A percentile compares a stretch with the other conserved stretches of the same genome.
Conservation (phyloP, 2,888 invertebrate species). For the Tanypteryx hageni region DNA sequence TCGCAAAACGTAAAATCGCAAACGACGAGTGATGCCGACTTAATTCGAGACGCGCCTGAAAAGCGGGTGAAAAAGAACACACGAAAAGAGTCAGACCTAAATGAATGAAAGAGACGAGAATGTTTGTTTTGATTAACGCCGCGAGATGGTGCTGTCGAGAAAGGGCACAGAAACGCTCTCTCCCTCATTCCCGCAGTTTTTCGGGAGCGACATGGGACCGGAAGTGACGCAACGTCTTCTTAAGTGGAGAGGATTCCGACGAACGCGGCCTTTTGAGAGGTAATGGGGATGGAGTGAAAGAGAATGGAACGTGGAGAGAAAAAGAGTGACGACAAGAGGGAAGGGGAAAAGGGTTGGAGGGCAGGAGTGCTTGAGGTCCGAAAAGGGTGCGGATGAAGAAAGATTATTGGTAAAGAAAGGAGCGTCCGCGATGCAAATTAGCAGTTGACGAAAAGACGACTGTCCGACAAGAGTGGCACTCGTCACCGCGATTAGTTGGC, state of each 20-base stretch:
- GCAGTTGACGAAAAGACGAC: not conserved
- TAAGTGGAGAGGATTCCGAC: not conserved
- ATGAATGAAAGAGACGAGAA: not conserved
- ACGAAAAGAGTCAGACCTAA: not conserved
- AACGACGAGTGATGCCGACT: not conserved
- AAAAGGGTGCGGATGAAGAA: too few species aligned
- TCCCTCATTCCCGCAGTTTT: not conserved
- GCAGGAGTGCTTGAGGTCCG: too few species aligned
- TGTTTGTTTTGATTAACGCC: not conserved
- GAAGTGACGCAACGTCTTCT: constrained; percentile 15
- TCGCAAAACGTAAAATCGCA: too few species aligned
- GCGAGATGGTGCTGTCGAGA: not conserved
- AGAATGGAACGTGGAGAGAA: not conserved
- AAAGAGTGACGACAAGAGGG: not conserved
- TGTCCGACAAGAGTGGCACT: not conserved
- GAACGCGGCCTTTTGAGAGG: constrained; percentile 8
- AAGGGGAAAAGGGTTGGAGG: too few species aligned
- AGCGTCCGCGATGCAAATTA: constrained; percentile 14
- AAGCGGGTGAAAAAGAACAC: not conserved
- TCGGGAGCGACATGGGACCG: not conserved
- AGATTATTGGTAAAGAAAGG: constrained; percentile 6
- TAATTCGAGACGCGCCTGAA: not conserved
- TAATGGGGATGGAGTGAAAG: constrained; percentile 7
- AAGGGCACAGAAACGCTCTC: not conserved
- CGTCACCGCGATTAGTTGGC: not conserved